phyloP scores from a whole-genome alignment of 2,888 invertebrate species.

The Omphaloscelis lunosa region DNA sequence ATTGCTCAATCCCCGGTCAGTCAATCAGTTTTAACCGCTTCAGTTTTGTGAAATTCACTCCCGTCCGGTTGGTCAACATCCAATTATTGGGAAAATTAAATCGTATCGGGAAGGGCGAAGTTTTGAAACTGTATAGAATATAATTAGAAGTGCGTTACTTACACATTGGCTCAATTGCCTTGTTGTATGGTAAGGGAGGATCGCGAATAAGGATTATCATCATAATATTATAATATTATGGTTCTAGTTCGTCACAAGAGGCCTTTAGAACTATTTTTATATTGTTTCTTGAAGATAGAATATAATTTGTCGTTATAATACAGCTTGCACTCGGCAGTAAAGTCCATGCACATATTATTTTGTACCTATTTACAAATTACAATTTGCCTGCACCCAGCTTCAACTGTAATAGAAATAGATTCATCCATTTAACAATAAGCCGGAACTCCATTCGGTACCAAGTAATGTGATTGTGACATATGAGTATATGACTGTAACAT shows the following conservation, averaged over 20 bases:
- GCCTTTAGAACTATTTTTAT: neutral
- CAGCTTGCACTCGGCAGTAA: neutral
- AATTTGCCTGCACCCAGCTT: constrained; percentile 31
- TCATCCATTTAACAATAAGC: constrained; percentile 7
- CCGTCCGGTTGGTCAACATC: constrained; percentile 60
- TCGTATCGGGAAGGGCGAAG: constrained; percentile 25
- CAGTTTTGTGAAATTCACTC: constrained; percentile 52
- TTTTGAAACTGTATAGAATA: constrained; percentile 48
- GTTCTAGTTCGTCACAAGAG: neutral
- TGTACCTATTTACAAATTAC: neutral
- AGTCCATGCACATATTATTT: neutral
- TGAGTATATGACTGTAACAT: neutral
- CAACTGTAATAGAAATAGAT: constrained; percentile 1
- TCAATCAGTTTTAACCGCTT: constrained; percentile 44
- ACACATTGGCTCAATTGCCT: neutral
- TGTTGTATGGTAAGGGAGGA: neutral
- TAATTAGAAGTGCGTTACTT: constrained; percentile 3
- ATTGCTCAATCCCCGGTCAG: constrained; percentile 37
- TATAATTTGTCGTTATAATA: neutral
- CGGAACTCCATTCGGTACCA: constrained; percentile 16
- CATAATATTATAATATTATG: neutral
- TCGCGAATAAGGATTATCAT: neutral
- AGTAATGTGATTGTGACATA: neutral
- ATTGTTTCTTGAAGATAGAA: neutral
- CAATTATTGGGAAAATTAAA: constrained; percentile 48